A percentile compares a stretch with the other conserved stretches of the same genome.
These are phyloP conservation scores for Pempheris klunzingeri DNA, from an alignment of 2,797 vertebrate genomes.

Conservation along the genomic window DNA sequence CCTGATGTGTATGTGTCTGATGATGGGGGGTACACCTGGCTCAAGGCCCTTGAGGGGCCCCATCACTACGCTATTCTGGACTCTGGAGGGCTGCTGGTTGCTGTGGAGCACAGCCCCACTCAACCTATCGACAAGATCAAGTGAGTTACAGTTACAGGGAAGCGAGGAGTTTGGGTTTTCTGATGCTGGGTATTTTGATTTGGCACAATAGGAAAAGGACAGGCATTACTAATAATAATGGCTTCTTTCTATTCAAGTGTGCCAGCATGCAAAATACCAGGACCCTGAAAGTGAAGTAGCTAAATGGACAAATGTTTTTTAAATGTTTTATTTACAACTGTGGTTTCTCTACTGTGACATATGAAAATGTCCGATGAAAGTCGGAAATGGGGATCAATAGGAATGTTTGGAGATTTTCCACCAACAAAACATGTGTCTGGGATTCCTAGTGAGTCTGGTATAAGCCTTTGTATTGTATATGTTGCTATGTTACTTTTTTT, in stretches of 20 bases:
- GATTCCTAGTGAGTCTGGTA: not conserved
- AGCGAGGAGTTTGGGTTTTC: not conserved
- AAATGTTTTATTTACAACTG: no score
- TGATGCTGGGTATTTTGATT: not conserved
- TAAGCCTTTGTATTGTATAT: no score
- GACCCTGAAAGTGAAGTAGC: no score
- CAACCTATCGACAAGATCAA: constrained; percentile 87
- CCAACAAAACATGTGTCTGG: not conserved
- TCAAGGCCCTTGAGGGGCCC: constrained; percentile 90
- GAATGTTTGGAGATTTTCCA: not conserved
- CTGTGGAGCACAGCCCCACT: constrained; percentile 88
- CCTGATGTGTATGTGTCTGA: constrained; percentile 96
- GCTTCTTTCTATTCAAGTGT: not conserved
- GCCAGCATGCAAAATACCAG: not conserved
- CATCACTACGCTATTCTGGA: constrained; percentile 96
- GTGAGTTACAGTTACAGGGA: constrained; percentile 77
- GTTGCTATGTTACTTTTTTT: no score
- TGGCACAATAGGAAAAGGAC: not conserved
- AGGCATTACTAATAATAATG: not conserved
- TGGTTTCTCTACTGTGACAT: not conserved
- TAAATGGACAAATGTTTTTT: no score
- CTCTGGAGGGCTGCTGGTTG: constrained; percentile 94
- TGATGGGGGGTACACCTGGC: constrained; percentile 95
- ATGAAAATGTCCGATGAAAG: constrained; percentile 7
- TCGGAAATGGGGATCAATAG: no score